phyloP scores from a whole-genome alignment of 2,797 vertebrate genomes.

The Molossus alvarezi region DNA sequence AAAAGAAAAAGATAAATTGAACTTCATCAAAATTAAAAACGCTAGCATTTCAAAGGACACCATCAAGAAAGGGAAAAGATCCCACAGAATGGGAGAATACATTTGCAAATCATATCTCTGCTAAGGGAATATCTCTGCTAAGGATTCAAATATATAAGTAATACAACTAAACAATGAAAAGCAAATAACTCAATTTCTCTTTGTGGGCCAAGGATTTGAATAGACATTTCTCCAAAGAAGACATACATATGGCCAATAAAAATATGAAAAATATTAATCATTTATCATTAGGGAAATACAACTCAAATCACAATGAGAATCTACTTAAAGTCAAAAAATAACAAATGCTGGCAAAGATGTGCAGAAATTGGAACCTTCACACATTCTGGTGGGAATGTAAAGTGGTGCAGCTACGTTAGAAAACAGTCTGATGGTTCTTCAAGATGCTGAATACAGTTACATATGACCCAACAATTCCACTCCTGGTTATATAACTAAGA shows the following conservation, averaged over 20 bases:
- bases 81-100: not conserved
- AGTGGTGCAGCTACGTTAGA: not conserved
- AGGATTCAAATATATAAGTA: not conserved
- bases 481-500: not conserved
- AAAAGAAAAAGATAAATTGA: conserved; percentile 50
- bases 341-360: not conserved
- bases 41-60: conserved; percentile 7
- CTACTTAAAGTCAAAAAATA: not conserved
- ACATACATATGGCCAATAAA: not conserved
- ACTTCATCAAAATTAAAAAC: conserved; percentile 39
- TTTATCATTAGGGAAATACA: conserved; percentile 18
- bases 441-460: not conserved
- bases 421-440: not conserved
- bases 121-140: not conserved
- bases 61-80: conserved; percentile 15
- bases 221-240: conserved; percentile 27
- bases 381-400: not conserved
- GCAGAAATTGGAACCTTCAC: not conserved
- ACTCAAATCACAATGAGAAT: not conserved
- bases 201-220: conserved; percentile 17
- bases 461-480: not conserved
- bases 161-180: conserved; percentile 1
- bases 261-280: conserved; percentile 6
- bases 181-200: conserved; percentile 29
- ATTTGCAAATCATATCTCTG: conserved; percentile 42